Base-by-base conservation (phyloP, 2,888 invertebrate species). In the Campoletis raptor region DNA sequence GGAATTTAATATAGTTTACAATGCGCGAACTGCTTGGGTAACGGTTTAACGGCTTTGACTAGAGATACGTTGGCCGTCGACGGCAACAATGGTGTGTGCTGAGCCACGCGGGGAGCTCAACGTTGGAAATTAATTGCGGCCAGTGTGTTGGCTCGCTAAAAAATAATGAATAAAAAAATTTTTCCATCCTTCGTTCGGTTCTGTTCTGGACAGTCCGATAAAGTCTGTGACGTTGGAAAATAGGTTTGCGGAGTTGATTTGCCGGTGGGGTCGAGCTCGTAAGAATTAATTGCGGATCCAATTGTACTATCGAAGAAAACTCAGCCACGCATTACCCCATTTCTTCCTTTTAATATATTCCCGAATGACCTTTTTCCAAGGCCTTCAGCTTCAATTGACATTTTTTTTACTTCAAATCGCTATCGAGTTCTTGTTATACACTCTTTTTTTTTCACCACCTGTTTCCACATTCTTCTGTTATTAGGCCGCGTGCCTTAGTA, bases 1-100 rank as follows among this genome's bases (percentile, higher is more conserved):
- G 89, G 88, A 90, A 90, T 90, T 89, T 89, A 89, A 90, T 90
- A 89, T 89, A 88, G 90, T 88, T 89, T 88, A 87, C 87, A 86
- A 90, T 88, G 89, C 81, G 87, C 86, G 85, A 89, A 85, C 76
- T 64, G 81, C 78, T 45, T 85, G 79, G 79, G 42, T 79, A 79
- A 86, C 81, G 83, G 81, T 88, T 88, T 85, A 88, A 85, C 88
- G 83, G 83, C 81, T 83, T 77, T 72, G 83, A 83, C 83, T 85
- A 73, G 79, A 78, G 79, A 78, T 81, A 79, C 78, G 77, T 64
- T 80, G 48, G 6, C 54, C 54, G 42, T 30, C 48, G 57, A 72
- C 52, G 36, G 61, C 67, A 61, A 82, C 83, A 86, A 83, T 86
- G 81, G 54, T 57, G 73, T 66, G 64, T 66, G 79, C 42, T 24